Conservation (phyloP, 1,140 invertebrate genomes). For the Lordiphosa collinella region DNA sequence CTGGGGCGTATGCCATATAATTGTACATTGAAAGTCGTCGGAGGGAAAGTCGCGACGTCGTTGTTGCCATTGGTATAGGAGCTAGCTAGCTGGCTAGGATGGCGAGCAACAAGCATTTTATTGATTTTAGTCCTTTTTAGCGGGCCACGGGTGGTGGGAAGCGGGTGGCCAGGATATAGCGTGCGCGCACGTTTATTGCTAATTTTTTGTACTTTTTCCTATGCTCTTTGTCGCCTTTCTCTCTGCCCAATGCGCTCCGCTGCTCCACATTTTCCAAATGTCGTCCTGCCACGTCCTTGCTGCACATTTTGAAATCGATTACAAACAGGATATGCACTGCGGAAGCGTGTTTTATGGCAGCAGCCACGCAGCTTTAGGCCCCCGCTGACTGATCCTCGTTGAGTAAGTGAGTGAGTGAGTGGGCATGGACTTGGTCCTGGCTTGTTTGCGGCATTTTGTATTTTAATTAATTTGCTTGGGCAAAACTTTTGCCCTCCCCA, state of each 20-base stretch:
- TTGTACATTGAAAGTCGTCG: slow-evolving; percentile 67
- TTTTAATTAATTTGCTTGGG: slow-evolving; percentile 58
- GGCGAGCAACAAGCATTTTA: slow-evolving; percentile 74
- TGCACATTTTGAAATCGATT: slow-evolving; percentile 76
- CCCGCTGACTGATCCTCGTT: neutral
- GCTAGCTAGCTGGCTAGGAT: slow-evolving; percentile 10
- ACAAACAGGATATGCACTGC: slow-evolving; percentile 76
- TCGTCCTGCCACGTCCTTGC: slow-evolving; percentile 44
- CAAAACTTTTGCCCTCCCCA: slow-evolving; percentile 28
- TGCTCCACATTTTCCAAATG: neutral
- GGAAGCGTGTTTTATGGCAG: slow-evolving; percentile 63
- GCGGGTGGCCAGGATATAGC: slow-evolving; percentile 35
- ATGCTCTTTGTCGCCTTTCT: slow-evolving; percentile 15
- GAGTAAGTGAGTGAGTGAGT: neutral
- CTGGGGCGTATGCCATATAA: slow-evolving; percentile 58
- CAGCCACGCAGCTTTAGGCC: slow-evolving; percentile 1
- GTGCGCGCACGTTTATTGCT: slow-evolving; percentile 72
- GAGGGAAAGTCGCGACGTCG: slow-evolving; percentile 31
- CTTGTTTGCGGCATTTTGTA: slow-evolving; percentile 42
- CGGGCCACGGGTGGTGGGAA: neutral
- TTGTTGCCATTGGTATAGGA: slow-evolving; percentile 32
- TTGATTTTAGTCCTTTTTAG: slow-evolving; percentile 69
- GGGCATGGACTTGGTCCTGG: slow-evolving; percentile 7
- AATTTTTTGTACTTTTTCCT: slow-evolving; percentile 56
- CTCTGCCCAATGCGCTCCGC: neutral